Conservation (phyloP, 2,888 invertebrate genomes). For the Epinotia nisella region DNA sequence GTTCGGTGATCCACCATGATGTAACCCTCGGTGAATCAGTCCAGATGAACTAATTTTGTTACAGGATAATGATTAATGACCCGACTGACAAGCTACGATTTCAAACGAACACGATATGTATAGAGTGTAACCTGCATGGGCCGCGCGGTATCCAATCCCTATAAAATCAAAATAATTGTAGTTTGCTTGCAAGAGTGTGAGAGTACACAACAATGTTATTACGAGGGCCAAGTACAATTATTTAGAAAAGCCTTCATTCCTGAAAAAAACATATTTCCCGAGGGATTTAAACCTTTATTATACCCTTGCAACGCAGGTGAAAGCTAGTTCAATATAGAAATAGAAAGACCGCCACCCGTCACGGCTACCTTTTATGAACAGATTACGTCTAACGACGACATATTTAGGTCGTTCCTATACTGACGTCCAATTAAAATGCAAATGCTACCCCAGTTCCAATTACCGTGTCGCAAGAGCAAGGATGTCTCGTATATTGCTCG, state of each 20-base stretch:
- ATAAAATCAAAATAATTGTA: too few species aligned
- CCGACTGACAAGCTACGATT: neutral
- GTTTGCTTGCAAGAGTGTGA: too few species aligned
- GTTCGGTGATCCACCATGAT: too few species aligned
- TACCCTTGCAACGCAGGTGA: neutral
- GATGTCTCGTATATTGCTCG: constrained; percentile 34
- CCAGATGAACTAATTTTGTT: neutral
- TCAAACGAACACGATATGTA: neutral
- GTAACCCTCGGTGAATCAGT: neutral
- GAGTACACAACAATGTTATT: too few species aligned
- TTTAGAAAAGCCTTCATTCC: neutral
- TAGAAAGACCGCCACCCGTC: neutral
- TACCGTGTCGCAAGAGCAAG: constrained; percentile 35
- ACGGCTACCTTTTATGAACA: neutral
- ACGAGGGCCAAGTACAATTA: neutral
- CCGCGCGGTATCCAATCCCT: neutral
- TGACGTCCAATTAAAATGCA: constrained; percentile 38
- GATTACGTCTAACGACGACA: neutral
- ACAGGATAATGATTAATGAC: too few species aligned
- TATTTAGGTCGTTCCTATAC: constrained; percentile 12
- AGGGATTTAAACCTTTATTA: neutral
- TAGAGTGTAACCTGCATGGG: constrained; percentile 11
- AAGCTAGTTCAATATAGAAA: neutral
- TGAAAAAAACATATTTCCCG: neutral
- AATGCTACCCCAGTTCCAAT: constrained; percentile 45